phyloP scores from a whole-genome alignment of 1,140 invertebrate species.

The Phocides pigmalion region DNA sequence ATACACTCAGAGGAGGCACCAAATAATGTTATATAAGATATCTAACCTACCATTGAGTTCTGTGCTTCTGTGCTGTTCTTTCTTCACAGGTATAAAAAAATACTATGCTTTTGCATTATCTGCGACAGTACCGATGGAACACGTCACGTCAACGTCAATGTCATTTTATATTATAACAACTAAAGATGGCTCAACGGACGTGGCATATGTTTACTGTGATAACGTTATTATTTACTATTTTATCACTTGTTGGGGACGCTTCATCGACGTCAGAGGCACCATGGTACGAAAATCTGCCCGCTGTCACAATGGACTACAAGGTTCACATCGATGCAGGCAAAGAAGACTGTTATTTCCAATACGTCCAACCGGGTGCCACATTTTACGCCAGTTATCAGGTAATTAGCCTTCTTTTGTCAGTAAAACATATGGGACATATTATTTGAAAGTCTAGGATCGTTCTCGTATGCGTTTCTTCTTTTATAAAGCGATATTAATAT shows the following conservation, averaged over 20 bases:
- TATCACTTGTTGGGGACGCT: constrained; percentile 75
- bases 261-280: constrained; percentile 74
- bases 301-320: constrained; percentile 97
- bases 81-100: no score
- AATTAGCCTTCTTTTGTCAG: constrained; percentile 53
- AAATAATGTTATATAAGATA: no score
- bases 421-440: constrained; percentile 33
- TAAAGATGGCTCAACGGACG: constrained; percentile 78
- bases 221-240: constrained; percentile 76
- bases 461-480: constrained; percentile 7
- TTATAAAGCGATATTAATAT: constrained; percentile 4
- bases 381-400: constrained; percentile 97
- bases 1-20: no score
- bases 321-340: constrained; percentile 96
- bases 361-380: constrained; percentile 95
- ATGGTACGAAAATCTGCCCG: constrained; percentile 93
- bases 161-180: neutral
- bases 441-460: neutral
- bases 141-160: constrained; percentile 20
- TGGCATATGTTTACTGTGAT: constrained; percentile 75
- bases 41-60: no score
- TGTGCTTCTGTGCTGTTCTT: no score
- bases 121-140: no score
- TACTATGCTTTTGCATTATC: no score
- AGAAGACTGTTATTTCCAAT: constrained; percentile 97